Conservation (phyloP, 2,888 invertebrate genomes). For the Euzophera pinguis region DNA sequence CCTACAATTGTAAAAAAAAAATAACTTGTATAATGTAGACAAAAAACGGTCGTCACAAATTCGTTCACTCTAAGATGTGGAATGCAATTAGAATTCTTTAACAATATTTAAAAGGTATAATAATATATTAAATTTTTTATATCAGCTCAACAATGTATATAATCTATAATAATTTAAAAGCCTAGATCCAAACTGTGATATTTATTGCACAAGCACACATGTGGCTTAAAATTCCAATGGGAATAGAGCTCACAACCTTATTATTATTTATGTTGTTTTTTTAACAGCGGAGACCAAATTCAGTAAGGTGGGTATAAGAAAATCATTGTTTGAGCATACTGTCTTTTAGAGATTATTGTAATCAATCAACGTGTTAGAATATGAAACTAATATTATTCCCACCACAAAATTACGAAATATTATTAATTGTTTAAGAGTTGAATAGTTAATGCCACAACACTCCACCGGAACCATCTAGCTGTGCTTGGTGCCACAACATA, state of each 20-base stretch:
- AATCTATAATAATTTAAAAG: slow-evolving; percentile 82
- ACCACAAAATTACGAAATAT: slow-evolving; percentile 46
- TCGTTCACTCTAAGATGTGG: slow-evolving; percentile 80
- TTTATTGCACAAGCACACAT: slow-evolving; percentile 81
- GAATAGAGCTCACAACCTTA: slow-evolving; percentile 81
- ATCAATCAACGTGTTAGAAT: slow-evolving; percentile 41
- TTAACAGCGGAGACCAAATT: slow-evolving; percentile 59
- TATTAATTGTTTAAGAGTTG: slow-evolving; percentile 38
- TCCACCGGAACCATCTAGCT: slow-evolving; percentile 64
- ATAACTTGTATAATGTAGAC: slow-evolving; percentile 78
- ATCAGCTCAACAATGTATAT: slow-evolving; percentile 83
- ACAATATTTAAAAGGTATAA: slow-evolving; percentile 81
- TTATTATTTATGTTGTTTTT: slow-evolving; percentile 63
- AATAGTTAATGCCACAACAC: slow-evolving; percentile 54
- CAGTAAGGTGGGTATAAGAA: slow-evolving; percentile 52
- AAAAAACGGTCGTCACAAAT: slow-evolving; percentile 79
- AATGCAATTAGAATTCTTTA: slow-evolving; percentile 81
- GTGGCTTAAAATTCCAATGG: slow-evolving; percentile 78
- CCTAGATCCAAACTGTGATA: slow-evolving; percentile 81
- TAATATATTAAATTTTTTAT: slow-evolving; percentile 81
- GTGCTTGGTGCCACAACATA: slow-evolving; percentile 76
- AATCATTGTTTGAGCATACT: slow-evolving; percentile 54
- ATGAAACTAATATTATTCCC: slow-evolving; percentile 38
- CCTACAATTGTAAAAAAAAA: slow-evolving; percentile 77
- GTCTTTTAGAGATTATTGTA: slow-evolving; percentile 51